Evolutionary conservation across 2,888 invertebrate species (phyloP).

Genomic region (Stegana nigrithorax): DNA sequence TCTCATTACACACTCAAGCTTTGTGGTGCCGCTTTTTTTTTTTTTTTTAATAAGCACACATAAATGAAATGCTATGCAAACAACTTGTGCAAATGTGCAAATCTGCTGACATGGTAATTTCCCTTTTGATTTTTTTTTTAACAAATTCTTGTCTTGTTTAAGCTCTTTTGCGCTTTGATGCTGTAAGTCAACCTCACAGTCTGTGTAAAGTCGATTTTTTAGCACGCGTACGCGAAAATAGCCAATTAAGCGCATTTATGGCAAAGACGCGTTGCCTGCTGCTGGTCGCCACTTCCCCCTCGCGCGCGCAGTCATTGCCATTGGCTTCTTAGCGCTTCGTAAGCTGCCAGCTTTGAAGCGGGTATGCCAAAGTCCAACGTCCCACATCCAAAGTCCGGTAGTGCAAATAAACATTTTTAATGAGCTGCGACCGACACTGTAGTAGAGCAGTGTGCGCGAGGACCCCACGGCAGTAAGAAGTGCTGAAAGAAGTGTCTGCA

Average conservation of each 20-base stretch:
- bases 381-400: neutral
- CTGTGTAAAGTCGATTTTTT: too few relatives aligned
- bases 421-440: slow-evolving; percentile 28
- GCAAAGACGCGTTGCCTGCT: slow-evolving; percentile 47
- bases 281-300: slow-evolving; percentile 20
- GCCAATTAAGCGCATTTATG: slow-evolving; percentile 59
- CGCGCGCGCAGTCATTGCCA: slow-evolving; percentile 2
- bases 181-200: too few relatives aligned
- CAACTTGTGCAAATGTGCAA: too few relatives aligned
- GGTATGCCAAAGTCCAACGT: neutral
- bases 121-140: too few relatives aligned
- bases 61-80: neutral
- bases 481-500: neutral
- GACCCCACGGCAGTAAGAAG: too few relatives aligned
- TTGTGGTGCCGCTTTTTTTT: neutral
- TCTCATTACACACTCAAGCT: neutral
- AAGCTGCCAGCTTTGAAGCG: neutral
- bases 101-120: too few relatives aligned
- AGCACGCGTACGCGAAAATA: slow-evolving; percentile 54
- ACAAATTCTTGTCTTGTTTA: too few relatives aligned
- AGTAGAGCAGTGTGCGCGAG: too few relatives aligned
- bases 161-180: too few relatives aligned
- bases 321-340: neutral
- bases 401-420: slow-evolving; percentile 50
- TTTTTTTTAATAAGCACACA: neutral